Base-by-base conservation (phyloP, 2,888 invertebrate genomes). In the Noctua janthe region DNA sequence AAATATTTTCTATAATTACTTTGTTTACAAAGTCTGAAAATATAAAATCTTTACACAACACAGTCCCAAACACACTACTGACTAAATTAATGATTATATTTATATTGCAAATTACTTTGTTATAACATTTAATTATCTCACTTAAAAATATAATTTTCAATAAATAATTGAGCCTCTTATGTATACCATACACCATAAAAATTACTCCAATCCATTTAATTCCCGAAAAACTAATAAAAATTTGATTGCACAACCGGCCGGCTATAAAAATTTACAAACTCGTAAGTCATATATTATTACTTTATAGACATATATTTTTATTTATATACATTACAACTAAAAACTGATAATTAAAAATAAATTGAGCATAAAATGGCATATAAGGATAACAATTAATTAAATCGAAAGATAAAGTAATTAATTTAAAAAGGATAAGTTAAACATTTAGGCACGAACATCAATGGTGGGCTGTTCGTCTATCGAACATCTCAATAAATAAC, bases 161-260 rank as follows among this genome's bases (percentile, higher is more conserved):
- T 93, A 93, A 94, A 93, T 93, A 90, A 92, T 92, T 93, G 94
- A 95, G 94, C 94, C 94, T 94, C 93, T 93, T 91, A 94, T 84
- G 86, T 81, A 83, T 90, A 94, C 94, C 94, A 94, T 92, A 89
- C 94, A 95, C 94, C 95, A 89, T 89, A 90, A 90, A 85, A 91
- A 88, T 90, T 90, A 90, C 90, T 92, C 86, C 86, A 90, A 92
- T 92, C 86, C 83, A 88, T 90, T 91, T 90, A 90, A 84, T 89
- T 90, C 87, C 81, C 88, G 83, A 91, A 91, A 91, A 84, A 91
- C 90, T 91, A 91, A 91, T 91, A 91, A 92, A 92, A 89, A 85
- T 92, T 94, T 93, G 91, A 97, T 97, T 97, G 97, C 97, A 97
- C 97, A 94, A 95, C 97, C 97, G 97, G 97, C 97, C 97, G 94